Evolutionary conservation across 2,797 vertebrate species (phyloP).

Genomic region (Spheniscus humboldti): DNA sequence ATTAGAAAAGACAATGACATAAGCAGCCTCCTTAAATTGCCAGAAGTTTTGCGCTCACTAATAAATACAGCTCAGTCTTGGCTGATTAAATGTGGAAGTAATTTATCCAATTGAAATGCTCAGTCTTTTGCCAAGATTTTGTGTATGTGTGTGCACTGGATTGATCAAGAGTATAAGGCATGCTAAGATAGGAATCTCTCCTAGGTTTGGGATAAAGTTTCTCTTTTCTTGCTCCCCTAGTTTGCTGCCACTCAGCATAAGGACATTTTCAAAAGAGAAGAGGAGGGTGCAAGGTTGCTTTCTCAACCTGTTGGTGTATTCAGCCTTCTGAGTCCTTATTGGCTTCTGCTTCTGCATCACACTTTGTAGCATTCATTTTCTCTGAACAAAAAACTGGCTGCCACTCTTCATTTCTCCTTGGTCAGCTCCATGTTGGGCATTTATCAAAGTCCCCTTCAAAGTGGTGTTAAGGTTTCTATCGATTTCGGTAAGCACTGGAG

Average conservation of each 20-base stretch:
- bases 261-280: neutral
- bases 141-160: neutral
- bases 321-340: neutral
- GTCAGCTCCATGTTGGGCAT: neutral
- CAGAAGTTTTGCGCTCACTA: neutral
- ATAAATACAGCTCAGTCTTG: neutral
- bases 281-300: neutral
- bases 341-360: neutral
- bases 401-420: neutral
- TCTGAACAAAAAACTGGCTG: neutral
- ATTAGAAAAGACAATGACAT: slow-evolving; percentile 5
- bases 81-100: slow-evolving; percentile 52
- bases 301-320: neutral
- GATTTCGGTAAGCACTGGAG: neutral
- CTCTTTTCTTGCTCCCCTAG: neutral
- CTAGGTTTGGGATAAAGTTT: neutral
- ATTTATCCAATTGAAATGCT: slow-evolving; percentile 31
- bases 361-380: neutral
- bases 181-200: neutral
- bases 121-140: neutral
- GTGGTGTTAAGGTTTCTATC: neutral
- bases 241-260: neutral
- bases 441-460: neutral
- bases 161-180: neutral
- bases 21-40: neutral